Base-by-base conservation (phyloP, 2,113 vertebrate genomes). In the Poecilia latipinna region DNA sequence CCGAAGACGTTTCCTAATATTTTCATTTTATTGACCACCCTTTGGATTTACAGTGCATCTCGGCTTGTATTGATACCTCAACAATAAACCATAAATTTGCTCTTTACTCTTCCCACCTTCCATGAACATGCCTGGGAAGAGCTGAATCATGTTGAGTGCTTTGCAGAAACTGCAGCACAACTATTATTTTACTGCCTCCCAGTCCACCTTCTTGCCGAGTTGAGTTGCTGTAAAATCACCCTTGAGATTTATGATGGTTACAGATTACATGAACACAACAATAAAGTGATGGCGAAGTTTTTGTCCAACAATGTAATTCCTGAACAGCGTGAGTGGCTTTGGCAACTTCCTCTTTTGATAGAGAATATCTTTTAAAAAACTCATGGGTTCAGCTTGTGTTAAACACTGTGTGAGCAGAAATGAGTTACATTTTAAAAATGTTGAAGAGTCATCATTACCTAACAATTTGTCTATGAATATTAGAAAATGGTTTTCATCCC, bases 81-180 rank as follows among this genome's bases (percentile, higher is more conserved):
- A 82, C 75, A 83, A 75, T 70, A 82, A 87, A 74, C 63, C 0
- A 1, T 72, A 72, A 72, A 83, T 75, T 71, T 74, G 66, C 63
- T 69, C 73, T 86, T 91, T 89, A 79, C 70, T 90, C 83, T 89
- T 86, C 64, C 51, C 0, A 13, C 39, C 32, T 70, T 75, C 54
- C 77, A 70, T 33, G 42, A 78, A 61, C 71, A 84, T 70, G 39
- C 24, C 51, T 81, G 60, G 57, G 28, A 42, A 48, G 57, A 74
- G 70, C 37, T 77, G 67, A 72, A 84, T 81, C 70, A 80, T 77
- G 64, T 70, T 78, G 35, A 33, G 28, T 72, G 65, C 65, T 78
- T 19, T 67, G 44, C 39, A 78, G 61, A 80, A 57, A 70, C 54
- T 48, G 24, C 17, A 32, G 60, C 57, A 37, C 33, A 65, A 70